Evolutionary conservation across 2,888 invertebrate genomes (phyloP).

Genomic region (Sisyra nigra): DNA sequence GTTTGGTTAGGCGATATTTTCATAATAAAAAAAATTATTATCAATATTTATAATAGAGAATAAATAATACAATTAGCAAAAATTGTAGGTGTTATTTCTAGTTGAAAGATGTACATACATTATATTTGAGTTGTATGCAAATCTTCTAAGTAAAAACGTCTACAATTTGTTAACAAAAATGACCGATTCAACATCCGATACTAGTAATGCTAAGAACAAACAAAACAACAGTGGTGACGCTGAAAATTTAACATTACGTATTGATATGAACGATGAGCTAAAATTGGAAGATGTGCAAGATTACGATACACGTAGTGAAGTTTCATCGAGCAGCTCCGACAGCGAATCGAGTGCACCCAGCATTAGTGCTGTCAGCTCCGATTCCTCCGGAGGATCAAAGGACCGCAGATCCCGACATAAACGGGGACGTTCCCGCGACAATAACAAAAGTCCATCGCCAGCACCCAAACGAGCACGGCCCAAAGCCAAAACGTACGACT

Average conservation of each 20-base stretch:
- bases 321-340: slow-evolving; percentile 62
- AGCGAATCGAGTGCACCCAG: slow-evolving; percentile 56
- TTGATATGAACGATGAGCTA: slow-evolving; percentile 63
- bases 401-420: slow-evolving; percentile 38
- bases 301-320: slow-evolving; percentile 78
- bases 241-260: slow-evolving; percentile 25
- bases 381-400: slow-evolving; percentile 39
- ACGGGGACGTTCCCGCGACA: slow-evolving; percentile 29
- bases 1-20: slow-evolving; percentile 8
- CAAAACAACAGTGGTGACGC: slow-evolving; percentile 23
- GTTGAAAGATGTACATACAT: too few relatives aligned
- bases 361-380: slow-evolving; percentile 62
- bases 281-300: slow-evolving; percentile 58
- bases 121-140: too few relatives aligned
- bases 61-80: too few relatives aligned
- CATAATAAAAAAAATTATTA: not conserved
- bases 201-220: slow-evolving; percentile 5
- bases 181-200: slow-evolving; percentile 8
- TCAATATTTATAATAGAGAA: too few relatives aligned
- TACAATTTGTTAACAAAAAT: slow-evolving; percentile 2
- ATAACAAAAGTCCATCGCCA: slow-evolving; percentile 19
- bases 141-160: too few relatives aligned
- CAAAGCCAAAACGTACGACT: slow-evolving; percentile 59
- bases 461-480: slow-evolving; percentile 24
- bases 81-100: too few relatives aligned